These are phyloP conservation scores for Crocallis elinguaria DNA, from an alignment of 2,888 invertebrate species.

Conservation along the genomic window DNA sequence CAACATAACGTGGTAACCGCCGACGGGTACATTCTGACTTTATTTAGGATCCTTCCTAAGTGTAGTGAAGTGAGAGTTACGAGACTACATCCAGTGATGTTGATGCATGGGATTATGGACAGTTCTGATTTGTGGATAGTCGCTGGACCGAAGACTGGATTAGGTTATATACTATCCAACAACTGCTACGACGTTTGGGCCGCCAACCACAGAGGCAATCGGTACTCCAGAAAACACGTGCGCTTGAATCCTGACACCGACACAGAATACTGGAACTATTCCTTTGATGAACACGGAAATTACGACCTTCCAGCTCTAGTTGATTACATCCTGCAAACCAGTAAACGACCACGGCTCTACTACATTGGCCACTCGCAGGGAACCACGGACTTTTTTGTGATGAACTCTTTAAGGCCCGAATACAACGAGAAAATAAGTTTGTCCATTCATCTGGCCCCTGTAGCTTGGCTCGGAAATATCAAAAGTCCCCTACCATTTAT, in stretches of 20 bases:
- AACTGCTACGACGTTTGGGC: conserved; percentile 82
- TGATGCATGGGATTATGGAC: conserved; percentile 65
- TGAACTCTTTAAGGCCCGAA: conserved; percentile 80
- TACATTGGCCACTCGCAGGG: conserved; percentile 91
- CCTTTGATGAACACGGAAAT: conserved; percentile 89
- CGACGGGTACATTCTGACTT: conserved; percentile 64
- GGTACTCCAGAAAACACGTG: conserved; percentile 84
- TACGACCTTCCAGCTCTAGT: conserved; percentile 89
- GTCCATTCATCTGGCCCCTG: conserved; percentile 71
- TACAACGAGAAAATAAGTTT: conserved; percentile 85
- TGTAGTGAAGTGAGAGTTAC: conserved; percentile 40
- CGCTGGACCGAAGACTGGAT: conserved; percentile 52
- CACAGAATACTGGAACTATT: conserved; percentile 80
- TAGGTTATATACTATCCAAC: conserved; percentile 71
- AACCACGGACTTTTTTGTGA: conserved; percentile 83
- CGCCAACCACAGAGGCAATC: conserved; percentile 84
- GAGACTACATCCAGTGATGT: conserved; percentile 53
- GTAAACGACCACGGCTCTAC: conserved; percentile 81
- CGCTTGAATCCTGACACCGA: conserved; percentile 66
- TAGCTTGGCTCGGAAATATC: conserved; percentile 82
- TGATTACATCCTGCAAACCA: conserved; percentile 62
- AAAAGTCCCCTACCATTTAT: conserved; percentile 54
- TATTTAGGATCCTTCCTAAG: conserved; percentile 60
- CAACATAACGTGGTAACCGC: conserved; percentile 58
- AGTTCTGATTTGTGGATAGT: conserved; percentile 64